Conservation (phyloP, 2,797 vertebrate species). For the Notolepis coatsorum region DNA sequence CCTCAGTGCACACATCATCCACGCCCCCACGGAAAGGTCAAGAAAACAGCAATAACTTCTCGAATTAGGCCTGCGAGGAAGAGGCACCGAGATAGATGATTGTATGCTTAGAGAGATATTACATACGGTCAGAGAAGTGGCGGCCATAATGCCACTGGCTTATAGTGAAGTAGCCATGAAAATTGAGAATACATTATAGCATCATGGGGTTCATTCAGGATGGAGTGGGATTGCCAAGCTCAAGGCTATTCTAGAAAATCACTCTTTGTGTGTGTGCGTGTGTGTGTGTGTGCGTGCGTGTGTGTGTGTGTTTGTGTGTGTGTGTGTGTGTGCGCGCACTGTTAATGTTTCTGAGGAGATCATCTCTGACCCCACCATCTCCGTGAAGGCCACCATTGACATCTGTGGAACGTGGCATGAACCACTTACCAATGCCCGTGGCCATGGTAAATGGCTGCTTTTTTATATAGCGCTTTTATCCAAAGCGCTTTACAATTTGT, state of each 20-base stretch:
- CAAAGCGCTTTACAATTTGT: no score
- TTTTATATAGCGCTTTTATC: no score
- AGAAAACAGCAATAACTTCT: constrained; percentile 37
- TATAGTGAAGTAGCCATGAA: constrained; percentile 22
- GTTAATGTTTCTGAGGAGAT: no score
- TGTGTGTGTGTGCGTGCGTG: not conserved
- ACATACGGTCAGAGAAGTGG: constrained; percentile 4
- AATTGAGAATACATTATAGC: constrained; percentile 30
- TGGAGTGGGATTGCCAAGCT: constrained; percentile 6
- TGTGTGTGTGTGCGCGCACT: not conserved
- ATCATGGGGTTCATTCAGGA: constrained; percentile 17
- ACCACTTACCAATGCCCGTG: no score
- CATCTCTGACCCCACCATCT: no score
- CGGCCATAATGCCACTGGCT: not conserved
- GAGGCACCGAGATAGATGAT: constrained; percentile 13
- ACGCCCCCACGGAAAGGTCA: constrained; percentile 45
- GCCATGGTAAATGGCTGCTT: no score
- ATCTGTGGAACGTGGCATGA: no score
- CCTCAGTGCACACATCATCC: constrained; percentile 17
- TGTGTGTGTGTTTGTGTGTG: not conserved
- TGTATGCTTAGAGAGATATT: constrained; percentile 16
- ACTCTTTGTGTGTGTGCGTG: not conserved
- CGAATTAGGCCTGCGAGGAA: constrained; percentile 39
- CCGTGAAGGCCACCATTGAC: no score
- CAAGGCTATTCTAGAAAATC: not conserved